phyloP scores from a whole-genome alignment of 2,888 invertebrate genomes.

The Acanthosepion lycidas region DNA sequence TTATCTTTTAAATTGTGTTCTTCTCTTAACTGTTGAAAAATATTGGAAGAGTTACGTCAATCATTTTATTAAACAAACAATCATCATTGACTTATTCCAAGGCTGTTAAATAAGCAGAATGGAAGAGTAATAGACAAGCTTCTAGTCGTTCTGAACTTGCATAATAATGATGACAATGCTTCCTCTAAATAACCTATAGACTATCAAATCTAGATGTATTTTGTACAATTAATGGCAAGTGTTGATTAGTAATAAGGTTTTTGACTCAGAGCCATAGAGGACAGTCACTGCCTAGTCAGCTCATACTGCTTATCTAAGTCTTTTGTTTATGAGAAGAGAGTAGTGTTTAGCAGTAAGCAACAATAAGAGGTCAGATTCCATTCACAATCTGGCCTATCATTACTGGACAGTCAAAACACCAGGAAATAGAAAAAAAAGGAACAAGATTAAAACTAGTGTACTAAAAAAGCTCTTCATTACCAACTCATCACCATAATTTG shows the following conservation, averaged over 20 bases:
- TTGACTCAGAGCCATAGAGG: background rate
- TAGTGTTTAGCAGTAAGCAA: background rate
- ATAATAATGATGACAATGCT: too few species aligned
- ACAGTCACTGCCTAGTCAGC: too few species aligned
- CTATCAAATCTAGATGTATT: background rate
- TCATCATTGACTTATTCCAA: too few species aligned
- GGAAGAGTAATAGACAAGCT: too few species aligned
- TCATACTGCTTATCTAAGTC: background rate
- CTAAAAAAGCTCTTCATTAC: background rate
- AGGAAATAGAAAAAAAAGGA: background rate
- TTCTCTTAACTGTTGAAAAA: too few species aligned
- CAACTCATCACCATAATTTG: background rate
- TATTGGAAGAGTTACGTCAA: too few species aligned
- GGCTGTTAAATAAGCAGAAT: too few species aligned
- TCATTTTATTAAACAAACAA: too few species aligned
- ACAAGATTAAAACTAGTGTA: too few species aligned
- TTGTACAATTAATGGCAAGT: background rate
- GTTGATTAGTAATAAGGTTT: background rate
- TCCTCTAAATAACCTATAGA: too few species aligned
- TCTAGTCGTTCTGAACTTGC: too few species aligned
- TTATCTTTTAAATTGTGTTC: too few species aligned
- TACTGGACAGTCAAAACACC: background rate
- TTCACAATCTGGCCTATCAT: background rate
- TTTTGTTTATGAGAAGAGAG: background rate
- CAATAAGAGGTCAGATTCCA: background rate